A percentile compares a stretch with the other conserved stretches of the same genome.
Conservation (phyloP, 2,113 vertebrate species). For the Murina feae region DNA sequence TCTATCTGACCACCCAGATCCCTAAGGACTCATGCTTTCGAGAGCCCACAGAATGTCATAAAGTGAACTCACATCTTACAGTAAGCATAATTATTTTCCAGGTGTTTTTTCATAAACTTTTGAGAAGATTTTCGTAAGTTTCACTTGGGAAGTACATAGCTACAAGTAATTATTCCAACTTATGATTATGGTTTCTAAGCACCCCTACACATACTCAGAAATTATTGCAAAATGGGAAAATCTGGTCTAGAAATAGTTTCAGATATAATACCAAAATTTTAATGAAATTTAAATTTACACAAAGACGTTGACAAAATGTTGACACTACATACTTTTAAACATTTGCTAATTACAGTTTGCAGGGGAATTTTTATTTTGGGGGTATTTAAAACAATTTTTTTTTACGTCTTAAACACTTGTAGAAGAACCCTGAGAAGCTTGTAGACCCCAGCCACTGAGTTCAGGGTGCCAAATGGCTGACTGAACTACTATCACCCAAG, state of each 20-base stretch:
- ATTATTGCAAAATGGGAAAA: conserved; percentile 23
- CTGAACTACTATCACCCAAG: not conserved
- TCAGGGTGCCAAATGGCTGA: not conserved
- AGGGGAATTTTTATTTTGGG: not conserved
- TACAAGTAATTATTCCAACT: not conserved
- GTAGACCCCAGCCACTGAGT: too few species aligned
- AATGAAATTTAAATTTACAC: not conserved
- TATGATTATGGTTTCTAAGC: conserved; percentile 12
- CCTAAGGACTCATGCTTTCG: not conserved
- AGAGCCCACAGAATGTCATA: conserved; percentile 13
- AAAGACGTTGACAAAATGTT: not conserved
- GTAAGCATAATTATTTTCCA: not conserved
- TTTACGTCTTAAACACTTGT: not conserved
- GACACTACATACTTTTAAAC: not conserved
- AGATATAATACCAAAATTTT: not conserved
- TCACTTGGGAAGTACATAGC: not conserved
- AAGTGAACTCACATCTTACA: not conserved
- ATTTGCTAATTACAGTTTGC: not conserved
- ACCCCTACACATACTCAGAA: not conserved
- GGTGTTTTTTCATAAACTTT: not conserved
- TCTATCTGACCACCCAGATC: not conserved
- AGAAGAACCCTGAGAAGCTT: not conserved
- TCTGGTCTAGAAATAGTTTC: not conserved
- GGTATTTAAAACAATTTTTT: not conserved
- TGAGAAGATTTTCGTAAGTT: not conserved